Conservation (phyloP, 2,888 invertebrate species). For the Drosophila antonietae region DNA sequence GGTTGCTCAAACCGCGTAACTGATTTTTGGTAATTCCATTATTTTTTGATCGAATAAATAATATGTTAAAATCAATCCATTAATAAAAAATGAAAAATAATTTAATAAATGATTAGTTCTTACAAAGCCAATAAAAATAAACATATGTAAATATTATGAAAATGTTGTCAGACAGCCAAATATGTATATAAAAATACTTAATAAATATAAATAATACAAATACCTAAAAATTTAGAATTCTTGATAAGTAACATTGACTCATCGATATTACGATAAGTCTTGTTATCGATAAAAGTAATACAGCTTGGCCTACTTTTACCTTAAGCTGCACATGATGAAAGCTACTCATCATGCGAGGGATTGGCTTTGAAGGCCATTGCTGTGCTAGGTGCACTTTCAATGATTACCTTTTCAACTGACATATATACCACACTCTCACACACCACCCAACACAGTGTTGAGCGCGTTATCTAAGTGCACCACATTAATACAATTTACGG, state of each 20-base stretch:
- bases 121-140: too few relatives aligned
- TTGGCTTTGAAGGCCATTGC: slow-evolving; percentile 9
- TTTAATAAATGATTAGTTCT: background rate
- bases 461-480: slow-evolving; percentile 28
- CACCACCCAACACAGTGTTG: slow-evolving; percentile 2
- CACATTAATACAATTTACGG: slow-evolving; percentile 43
- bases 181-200: too few relatives aligned
- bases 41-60: background rate
- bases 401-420: slow-evolving; percentile 22
- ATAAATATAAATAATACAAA: too few relatives aligned
- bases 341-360: slow-evolving; percentile 1
- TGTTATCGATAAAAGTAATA: background rate
- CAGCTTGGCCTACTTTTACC: background rate
- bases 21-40: background rate
- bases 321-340: background rate
- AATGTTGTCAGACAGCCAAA: too few relatives aligned
- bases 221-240: too few relatives aligned
- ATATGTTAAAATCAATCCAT: background rate
- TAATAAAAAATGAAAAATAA: background rate
- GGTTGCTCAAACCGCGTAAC: too few relatives aligned
- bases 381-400: slow-evolving; percentile 30
- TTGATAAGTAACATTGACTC: too few relatives aligned
- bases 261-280: background rate
- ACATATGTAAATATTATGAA: too few relatives aligned
- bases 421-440: slow-evolving; percentile 1